Evolutionary conservation across 2,113 vertebrate species (phyloP).

Genomic region (Lates calcarifer): DNA sequence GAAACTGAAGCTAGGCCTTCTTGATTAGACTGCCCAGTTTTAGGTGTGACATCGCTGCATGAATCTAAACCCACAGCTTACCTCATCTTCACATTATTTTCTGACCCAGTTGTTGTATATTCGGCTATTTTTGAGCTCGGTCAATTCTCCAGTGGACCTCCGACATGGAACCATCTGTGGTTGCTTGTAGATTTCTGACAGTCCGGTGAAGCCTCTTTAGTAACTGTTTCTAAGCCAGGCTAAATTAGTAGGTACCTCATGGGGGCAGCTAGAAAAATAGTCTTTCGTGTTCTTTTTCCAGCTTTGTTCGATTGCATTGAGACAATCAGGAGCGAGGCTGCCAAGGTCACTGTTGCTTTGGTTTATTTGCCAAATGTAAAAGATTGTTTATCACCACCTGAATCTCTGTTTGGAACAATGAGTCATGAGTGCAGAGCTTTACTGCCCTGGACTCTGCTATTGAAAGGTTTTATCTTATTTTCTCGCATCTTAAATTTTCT

Average conservation of each 20-base stretch:
- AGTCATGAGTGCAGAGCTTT: neutral
- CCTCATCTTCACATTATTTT: neutral
- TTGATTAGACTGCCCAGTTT: neutral
- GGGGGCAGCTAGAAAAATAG: constrained; percentile 28
- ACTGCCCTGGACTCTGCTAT: neutral
- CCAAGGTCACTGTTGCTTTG: constrained; percentile 33
- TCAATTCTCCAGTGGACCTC: constrained; percentile 36
- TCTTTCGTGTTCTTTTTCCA: constrained; percentile 10
- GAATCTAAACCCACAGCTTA: neutral
- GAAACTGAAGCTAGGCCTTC: no score
- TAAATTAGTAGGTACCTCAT: constrained; percentile 43
- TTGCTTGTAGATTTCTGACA: constrained; percentile 28
- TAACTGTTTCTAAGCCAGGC: constrained; percentile 22
- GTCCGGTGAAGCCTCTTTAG: constrained; percentile 27
- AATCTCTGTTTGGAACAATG: neutral
- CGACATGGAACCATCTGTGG: constrained; percentile 7
- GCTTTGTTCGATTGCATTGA: constrained; percentile 8
- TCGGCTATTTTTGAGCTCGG: constrained; percentile 31
- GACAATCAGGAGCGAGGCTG: neutral
- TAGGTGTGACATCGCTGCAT: neutral
- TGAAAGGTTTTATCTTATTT: neutral
- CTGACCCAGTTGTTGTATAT: constrained; percentile 50
- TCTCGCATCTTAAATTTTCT: neutral
- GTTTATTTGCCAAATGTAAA: constrained; percentile 37
- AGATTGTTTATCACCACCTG: constrained; percentile 17